Evolutionary conservation across 2,797 vertebrate genomes (phyloP).

Genomic region (Gallinago nigripennis): DNA sequence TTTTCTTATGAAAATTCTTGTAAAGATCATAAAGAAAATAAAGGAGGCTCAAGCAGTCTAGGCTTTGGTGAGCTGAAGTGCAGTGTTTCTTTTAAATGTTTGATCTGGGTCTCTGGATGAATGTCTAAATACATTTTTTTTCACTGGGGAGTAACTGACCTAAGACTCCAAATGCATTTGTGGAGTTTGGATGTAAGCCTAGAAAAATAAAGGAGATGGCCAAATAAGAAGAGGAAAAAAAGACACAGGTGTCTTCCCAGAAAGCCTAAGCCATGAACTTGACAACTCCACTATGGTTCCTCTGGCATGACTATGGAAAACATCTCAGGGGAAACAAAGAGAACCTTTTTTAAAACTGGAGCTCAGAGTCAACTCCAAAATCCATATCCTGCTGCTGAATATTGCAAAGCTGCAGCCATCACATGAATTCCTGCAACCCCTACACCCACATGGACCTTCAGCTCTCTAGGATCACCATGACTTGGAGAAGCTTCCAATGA

Average conservation of each 20-base stretch:
- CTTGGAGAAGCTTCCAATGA: neutral
- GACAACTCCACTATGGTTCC: neutral
- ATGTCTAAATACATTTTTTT: conserved; percentile 10
- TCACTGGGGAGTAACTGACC: neutral
- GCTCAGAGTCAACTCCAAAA: neutral
- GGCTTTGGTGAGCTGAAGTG: neutral
- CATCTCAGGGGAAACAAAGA: neutral
- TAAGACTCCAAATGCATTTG: neutral
- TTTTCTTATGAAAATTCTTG: conserved; percentile 49
- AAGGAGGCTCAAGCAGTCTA: neutral
- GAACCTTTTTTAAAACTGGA: neutral
- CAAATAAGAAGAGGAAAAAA: neutral
- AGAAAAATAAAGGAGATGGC: neutral
- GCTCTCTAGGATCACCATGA: neutral
- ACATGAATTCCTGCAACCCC: neutral
- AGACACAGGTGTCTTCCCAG: neutral
- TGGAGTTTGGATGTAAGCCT: conserved; percentile 16
- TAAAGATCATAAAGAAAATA: neutral
- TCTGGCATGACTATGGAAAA: neutral
- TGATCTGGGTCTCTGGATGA: neutral
- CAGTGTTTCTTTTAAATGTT: neutral
- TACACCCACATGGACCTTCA: neutral
- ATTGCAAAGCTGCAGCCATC: neutral
- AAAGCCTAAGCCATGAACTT: neutral
- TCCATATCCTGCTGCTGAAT: neutral